phyloP scores from a whole-genome alignment of 2,888 invertebrate species.

The Leuctra nigra region DNA sequence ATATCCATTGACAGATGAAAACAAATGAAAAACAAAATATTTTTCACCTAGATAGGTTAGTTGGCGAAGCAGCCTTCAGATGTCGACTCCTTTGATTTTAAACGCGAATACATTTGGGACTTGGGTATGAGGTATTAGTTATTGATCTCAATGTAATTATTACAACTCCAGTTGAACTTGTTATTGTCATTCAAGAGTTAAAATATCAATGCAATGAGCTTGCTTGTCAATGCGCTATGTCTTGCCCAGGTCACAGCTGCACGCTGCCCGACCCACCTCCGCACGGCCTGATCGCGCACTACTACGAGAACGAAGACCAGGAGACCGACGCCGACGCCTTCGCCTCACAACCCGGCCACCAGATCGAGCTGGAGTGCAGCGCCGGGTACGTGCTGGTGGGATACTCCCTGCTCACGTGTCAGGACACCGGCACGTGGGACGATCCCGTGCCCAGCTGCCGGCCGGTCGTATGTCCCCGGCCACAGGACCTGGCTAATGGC shows the following conservation, averaged over 20 bases:
- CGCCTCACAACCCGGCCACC: constrained; percentile 39
- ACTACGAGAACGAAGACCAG: constrained; percentile 10
- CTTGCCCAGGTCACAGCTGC: constrained; percentile 5
- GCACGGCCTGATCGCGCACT: constrained; percentile 5
- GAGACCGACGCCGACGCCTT: not conserved
- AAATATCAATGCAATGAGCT: too few relatives aligned
- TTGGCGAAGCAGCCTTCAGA: too few relatives aligned
- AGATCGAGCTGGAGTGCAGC: constrained; percentile 48
- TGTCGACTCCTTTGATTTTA: too few relatives aligned
- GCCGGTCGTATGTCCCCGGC: constrained; percentile 40
- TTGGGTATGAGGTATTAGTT: too few relatives aligned
- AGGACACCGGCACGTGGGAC: constrained; percentile 49
- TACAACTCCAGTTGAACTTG: constrained; percentile 11
- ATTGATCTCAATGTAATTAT: too few relatives aligned
- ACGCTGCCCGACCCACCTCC: not conserved
- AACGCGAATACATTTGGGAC: too few relatives aligned
- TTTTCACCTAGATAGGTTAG: too few relatives aligned
- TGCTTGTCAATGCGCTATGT: too few relatives aligned
- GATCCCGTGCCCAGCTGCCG: constrained; percentile 41
- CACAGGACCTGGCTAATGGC: constrained; percentile 28
- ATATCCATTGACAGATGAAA: too few relatives aligned
- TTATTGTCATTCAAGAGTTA: not conserved
- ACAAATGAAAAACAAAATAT: too few relatives aligned
- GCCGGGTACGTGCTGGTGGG: constrained; percentile 42
- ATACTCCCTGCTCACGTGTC: constrained; percentile 46